Conservation (phyloP, 2,113 vertebrate species). For the Taurulus bubalis region DNA sequence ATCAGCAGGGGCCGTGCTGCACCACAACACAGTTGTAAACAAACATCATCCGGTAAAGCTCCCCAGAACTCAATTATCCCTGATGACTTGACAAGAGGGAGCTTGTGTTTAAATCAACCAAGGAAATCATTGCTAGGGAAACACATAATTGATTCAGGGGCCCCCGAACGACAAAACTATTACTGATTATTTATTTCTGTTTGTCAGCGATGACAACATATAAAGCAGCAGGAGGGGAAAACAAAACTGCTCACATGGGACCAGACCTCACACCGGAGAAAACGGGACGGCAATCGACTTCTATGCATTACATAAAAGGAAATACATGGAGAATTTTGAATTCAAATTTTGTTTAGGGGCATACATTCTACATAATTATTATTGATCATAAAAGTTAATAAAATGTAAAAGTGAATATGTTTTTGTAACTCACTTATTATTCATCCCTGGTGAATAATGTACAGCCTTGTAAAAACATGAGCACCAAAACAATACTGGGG, state of each 20-base stretch:
- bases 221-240: conserved; percentile 69
- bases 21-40: conserved; percentile 31
- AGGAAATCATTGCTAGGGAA: conserved; percentile 74
- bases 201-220: conserved; percentile 75
- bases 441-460: conserved; percentile 22
- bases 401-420: neutral
- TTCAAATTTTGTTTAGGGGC: neutral
- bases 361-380: neutral
- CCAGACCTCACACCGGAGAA: conserved; percentile 8
- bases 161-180: conserved; percentile 81
- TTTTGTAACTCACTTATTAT: neutral
- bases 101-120: conserved; percentile 73
- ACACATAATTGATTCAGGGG: conserved; percentile 75
- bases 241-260: conserved; percentile 59
- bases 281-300: neutral
- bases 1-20: neutral
- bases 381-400: neutral
- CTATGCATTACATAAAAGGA: neutral
- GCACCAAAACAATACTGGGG: conserved; percentile 39
- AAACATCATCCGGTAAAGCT: conserved; percentile 41
- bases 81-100: conserved; percentile 83
- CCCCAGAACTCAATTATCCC: conserved; percentile 82
- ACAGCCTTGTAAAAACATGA: conserved; percentile 48
- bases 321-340: neutral
- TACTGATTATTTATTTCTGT: conserved; percentile 79